A percentile compares a stretch with the other conserved stretches of the same genome.
Conservation (phyloP, 2,113 vertebrate species). For the Notarius quadriscutis region DNA sequence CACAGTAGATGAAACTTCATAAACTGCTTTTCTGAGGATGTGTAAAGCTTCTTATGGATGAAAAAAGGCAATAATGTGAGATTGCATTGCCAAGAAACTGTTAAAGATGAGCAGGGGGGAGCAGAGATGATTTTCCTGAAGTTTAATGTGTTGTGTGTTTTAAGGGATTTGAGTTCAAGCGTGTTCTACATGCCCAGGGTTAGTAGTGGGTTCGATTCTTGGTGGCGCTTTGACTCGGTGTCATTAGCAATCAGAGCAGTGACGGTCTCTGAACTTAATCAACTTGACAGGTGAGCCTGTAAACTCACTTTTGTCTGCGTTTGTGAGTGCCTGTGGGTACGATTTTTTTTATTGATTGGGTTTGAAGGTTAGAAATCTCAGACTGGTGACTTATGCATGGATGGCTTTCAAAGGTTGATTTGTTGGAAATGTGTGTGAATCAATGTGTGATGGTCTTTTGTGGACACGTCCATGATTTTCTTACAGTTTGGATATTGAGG, state of each 20-base stretch:
- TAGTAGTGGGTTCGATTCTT: not conserved
- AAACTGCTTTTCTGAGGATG: not conserved
- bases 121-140: not conserved
- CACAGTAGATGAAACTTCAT: not conserved
- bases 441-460: not conserved
- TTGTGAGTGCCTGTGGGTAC: constrained; percentile 9
- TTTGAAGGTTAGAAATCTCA: not conserved
- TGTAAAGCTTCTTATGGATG: not conserved
- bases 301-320: not conserved
- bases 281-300: not conserved
- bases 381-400: not conserved
- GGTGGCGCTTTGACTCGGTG: not conserved
- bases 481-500: not conserved
- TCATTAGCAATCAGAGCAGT: not conserved
- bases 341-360: constrained; percentile 16
- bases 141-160: not conserved
- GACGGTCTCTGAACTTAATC: not conserved
- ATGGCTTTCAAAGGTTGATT: not conserved
- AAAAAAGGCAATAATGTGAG: too few species aligned
- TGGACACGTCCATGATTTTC: not conserved
- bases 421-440: not conserved
- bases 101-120: not conserved
- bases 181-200: not conserved
- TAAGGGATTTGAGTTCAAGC: not conserved
- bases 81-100: not conserved